These are phyloP conservation scores for Zaprionus lineosus DNA, from an alignment of 2,888 invertebrate species.

Conservation along the genomic window DNA sequence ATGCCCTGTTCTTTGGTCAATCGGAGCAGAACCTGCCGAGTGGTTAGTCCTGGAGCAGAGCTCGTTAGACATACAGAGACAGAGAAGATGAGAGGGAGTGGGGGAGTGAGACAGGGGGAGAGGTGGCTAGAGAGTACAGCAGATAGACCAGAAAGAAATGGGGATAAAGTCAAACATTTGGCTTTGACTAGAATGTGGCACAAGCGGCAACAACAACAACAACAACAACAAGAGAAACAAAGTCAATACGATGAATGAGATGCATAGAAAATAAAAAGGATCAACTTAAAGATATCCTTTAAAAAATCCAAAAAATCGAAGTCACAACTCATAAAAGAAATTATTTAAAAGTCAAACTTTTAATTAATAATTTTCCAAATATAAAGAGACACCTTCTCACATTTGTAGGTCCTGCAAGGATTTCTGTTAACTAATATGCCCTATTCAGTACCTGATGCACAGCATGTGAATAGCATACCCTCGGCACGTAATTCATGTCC, in stretches of 20 bases:
- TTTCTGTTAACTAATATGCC: constrained; percentile 7
- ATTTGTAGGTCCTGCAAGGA: no score
- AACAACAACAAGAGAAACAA: not conserved
- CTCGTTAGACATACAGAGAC: constrained; percentile 59
- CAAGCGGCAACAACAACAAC: not conserved
- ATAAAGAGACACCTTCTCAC: no score
- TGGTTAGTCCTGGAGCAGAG: constrained; percentile 39
- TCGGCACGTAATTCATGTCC: constrained; percentile 59
- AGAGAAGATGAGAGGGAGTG: constrained; percentile 1
- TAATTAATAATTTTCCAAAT: no score
- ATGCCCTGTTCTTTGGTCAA: constrained; percentile 70
- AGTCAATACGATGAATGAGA: no score
- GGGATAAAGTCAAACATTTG: not conserved
- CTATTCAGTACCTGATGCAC: not conserved
- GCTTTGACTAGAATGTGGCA: constrained; percentile 16
- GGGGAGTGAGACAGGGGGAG: constrained; percentile 7
- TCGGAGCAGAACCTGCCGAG: constrained; percentile 64
- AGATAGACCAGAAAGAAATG: no score
- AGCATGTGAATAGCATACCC: constrained; percentile 31
- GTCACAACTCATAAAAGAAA: no score
- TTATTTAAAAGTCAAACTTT: no score
- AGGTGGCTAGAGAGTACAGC: no score
- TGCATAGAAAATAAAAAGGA: not conserved
- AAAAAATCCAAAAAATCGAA: no score
- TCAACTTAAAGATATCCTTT: not conserved